Conservation (phyloP, 2,113 vertebrate genomes). For the Pterocles orientalis region DNA sequence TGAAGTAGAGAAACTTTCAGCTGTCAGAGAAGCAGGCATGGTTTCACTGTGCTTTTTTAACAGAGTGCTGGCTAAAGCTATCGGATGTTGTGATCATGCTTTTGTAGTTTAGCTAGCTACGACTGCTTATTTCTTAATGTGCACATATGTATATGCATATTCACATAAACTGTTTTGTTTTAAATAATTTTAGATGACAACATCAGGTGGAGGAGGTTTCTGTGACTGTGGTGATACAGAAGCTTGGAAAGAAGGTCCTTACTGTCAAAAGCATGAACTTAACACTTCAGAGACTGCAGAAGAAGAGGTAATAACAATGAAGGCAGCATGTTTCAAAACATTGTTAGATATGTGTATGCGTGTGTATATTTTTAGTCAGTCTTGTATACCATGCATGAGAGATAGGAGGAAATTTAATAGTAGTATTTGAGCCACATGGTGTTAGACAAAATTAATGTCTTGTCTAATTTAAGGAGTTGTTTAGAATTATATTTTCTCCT, state of each 20-base stretch:
- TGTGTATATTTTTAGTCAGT: not conserved
- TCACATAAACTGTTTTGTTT: not conserved
- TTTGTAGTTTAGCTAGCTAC: not conserved
- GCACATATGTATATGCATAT: not conserved
- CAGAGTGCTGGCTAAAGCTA: not conserved
- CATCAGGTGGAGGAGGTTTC: constrained; percentile 94
- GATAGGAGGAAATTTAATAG: not conserved
- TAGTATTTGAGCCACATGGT: not conserved
- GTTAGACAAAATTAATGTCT: not conserved
- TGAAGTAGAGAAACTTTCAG: not conserved
- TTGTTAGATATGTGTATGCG: not conserved
- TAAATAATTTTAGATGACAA: constrained; percentile 88
- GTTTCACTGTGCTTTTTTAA: not conserved
- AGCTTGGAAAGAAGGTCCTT: constrained; percentile 96
- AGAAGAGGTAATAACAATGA: constrained; percentile 73
- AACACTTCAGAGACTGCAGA: constrained; percentile 77
- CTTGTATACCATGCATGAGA: not conserved
- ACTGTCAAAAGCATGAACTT: constrained; percentile 91
- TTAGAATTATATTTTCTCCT: not conserved
- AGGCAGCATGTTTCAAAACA: not conserved
- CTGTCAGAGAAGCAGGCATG: not conserved
- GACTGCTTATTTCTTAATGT: not conserved
- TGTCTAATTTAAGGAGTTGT: not conserved
- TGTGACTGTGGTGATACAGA: constrained; percentile 98
- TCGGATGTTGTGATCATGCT: not conserved